Evolutionary conservation across 30 jellyfish, hydroid and myxozoan species (phyloP).

Genomic region (Rhopilema esculentum): DNA sequence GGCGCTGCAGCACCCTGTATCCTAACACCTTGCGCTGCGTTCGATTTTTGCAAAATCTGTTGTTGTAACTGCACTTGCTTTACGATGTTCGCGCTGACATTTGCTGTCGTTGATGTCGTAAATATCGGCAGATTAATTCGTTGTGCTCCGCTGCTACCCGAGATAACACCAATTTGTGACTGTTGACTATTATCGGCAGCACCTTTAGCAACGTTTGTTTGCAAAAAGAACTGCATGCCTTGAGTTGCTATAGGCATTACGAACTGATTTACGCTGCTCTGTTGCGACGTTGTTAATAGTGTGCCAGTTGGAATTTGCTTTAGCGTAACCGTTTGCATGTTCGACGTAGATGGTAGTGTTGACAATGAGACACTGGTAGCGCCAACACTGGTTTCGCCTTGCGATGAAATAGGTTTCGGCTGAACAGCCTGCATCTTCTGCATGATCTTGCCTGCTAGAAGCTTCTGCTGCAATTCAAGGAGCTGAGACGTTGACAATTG

Average conservation of each 20-base stretch:
- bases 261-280: conserved; percentile 27
- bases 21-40: conserved; percentile 41
- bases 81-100: conserved; percentile 2
- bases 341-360: conserved; percentile 21
- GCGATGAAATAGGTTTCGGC: conserved; percentile 44
- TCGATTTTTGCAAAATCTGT: neutral
- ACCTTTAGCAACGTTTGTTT: conserved; percentile 40
- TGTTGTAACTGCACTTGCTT: conserved; percentile 45
- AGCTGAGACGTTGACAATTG: conserved; percentile 57
- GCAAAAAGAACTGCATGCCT: conserved; percentile 60
- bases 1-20: conserved; percentile 56
- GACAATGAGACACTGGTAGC: neutral
- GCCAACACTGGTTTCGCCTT: neutral
- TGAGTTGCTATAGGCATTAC: conserved; percentile 53
- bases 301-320: conserved; percentile 32
- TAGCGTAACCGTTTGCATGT: conserved; percentile 33
- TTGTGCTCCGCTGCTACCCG: conserved; percentile 41
- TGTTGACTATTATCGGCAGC: neutral
- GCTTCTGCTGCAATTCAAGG: conserved; percentile 69
- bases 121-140: conserved; percentile 37
- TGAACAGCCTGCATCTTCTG: conserved; percentile 66
- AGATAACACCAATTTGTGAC: conserved; percentile 22
- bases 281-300: conserved; percentile 26
- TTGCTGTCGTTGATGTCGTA: conserved; percentile 6
- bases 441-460: conserved; percentile 66